Evolutionary conservation across 1,140 invertebrate genomes (phyloP).

Genomic region (Tetramorium simillimum): DNA sequence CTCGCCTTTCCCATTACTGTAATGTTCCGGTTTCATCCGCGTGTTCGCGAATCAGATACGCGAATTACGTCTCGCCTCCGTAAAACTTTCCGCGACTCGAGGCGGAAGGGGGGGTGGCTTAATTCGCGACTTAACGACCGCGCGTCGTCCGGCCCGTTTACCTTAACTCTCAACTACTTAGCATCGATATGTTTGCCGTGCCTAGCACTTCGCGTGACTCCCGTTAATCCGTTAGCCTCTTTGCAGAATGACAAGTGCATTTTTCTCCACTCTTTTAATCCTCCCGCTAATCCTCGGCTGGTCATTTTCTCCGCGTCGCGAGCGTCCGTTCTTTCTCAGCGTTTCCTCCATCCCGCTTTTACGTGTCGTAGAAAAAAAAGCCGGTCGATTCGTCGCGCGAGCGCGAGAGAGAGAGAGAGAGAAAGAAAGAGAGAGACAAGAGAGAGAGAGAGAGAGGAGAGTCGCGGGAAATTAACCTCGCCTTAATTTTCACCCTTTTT

Average conservation of each 20-base stretch:
- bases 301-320: background rate
- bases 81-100: background rate
- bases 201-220: background rate
- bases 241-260: background rate
- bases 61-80: background rate
- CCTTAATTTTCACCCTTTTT: slow-evolving; percentile 21
- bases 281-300: background rate
- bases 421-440: background rate
- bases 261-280: background rate
- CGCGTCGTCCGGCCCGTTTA: background rate
- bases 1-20: background rate
- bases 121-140: background rate
- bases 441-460: background rate
- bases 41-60: background rate
- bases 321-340: background rate
- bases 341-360: background rate
- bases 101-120: background rate
- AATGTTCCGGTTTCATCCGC: background rate
- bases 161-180: background rate
- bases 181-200: background rate
- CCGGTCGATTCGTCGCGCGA: background rate
- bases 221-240: background rate
- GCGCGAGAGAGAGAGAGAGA: background rate
- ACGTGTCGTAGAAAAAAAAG: background rate
- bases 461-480: slow-evolving; percentile 25